Conservation (phyloP, 2,888 invertebrate genomes). For the Macrophya alboannulata region DNA sequence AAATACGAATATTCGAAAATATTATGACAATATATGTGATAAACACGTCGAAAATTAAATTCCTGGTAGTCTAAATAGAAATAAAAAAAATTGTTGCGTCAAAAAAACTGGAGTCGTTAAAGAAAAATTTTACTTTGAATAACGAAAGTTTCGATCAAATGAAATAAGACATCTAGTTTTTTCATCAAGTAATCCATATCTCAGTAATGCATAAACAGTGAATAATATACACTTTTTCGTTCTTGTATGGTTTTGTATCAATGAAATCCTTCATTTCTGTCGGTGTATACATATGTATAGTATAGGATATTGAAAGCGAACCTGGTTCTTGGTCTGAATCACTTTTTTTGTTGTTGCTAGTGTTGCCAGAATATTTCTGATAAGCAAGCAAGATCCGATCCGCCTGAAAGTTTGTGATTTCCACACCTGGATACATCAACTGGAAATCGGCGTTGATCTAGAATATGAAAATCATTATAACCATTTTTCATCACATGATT, state of each 20-base stretch:
- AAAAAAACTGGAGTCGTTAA: too few species aligned
- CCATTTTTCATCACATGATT: background rate
- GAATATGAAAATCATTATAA: too few species aligned
- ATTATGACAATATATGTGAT: background rate
- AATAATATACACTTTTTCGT: background rate
- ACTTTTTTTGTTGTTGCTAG: background rate
- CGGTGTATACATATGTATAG: background rate
- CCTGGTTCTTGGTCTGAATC: constrained; percentile 17
- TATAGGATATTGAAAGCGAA: background rate
- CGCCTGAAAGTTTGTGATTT: too few species aligned
- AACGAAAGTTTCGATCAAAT: constrained; percentile 13
- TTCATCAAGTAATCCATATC: background rate
- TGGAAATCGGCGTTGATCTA: too few species aligned
- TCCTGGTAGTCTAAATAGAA: background rate
- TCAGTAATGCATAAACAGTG: background rate
- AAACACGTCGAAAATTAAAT: background rate
- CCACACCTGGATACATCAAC: too few species aligned
- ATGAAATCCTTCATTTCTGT: background rate
- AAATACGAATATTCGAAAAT: background rate
- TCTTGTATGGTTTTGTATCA: background rate
- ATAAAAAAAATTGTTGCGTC: background rate
- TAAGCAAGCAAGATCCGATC: too few species aligned
- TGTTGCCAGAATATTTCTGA: background rate
- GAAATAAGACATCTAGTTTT: background rate
- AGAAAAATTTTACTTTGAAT: background rate